These are phyloP conservation scores for Polylopha cassiicola DNA, from an alignment of 2,888 invertebrate genomes.

Conservation along the genomic window DNA sequence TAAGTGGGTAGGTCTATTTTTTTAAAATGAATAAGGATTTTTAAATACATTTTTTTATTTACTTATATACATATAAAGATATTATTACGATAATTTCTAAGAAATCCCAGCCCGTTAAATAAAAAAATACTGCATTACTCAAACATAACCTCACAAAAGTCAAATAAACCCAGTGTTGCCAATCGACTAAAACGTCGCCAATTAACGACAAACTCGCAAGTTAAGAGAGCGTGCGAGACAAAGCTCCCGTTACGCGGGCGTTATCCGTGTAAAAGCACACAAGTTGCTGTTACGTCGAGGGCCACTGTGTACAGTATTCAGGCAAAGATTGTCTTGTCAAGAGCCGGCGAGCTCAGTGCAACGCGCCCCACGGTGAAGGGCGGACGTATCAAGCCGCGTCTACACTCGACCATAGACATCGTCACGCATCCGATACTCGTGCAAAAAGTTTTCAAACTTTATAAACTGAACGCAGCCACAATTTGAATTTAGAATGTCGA, in stretches of 20 bases:
- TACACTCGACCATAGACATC: constrained; percentile 31
- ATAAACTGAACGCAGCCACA: constrained; percentile 4
- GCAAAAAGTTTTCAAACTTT: constrained; percentile 19
- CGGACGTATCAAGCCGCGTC: constrained; percentile 59
- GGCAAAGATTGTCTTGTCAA: constrained; percentile 73
- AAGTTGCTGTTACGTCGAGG: constrained; percentile 63
- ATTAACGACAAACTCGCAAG: constrained; percentile 28
- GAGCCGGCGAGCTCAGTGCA: constrained; percentile 61
- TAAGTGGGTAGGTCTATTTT: no score
- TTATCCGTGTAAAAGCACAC: constrained; percentile 65
- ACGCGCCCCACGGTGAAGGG: constrained; percentile 56
- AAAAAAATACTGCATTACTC: no score
- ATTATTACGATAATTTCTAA: no score
- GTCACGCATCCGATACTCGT: constrained; percentile 20
- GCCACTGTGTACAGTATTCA: constrained; percentile 47
- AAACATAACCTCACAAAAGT: no score
- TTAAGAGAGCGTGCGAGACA: constrained; percentile 52
- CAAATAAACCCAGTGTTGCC: no score
- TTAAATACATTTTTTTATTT: no score
- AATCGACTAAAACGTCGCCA: constrained; percentile 16
- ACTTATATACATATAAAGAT: no score
- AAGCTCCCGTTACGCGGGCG: constrained; percentile 54
- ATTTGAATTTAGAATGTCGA: constrained; percentile 4
- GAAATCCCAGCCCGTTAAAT: no score
- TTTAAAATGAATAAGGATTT: no score